These are phyloP conservation scores for Saturnia pavonia DNA, from an alignment of 2,888 invertebrate genomes.

Conservation along the genomic window DNA sequence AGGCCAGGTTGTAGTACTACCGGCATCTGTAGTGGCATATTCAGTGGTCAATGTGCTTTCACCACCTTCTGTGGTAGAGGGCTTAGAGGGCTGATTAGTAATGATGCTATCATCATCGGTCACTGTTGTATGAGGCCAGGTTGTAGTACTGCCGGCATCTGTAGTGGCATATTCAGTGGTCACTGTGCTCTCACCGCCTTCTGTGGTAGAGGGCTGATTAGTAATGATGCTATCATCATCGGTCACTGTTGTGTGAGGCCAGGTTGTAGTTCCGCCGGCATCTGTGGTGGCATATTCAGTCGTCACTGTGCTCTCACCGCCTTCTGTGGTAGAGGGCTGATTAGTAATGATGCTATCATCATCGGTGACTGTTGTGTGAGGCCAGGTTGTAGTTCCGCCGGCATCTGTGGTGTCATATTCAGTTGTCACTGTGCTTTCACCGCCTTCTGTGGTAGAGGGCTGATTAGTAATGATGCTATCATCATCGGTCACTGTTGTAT, in stretches of 20 bases:
- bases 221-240: neutral
- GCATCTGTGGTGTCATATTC: neutral
- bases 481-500: too few relatives aligned
- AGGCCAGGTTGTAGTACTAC: neutral
- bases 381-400: neutral
- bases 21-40: neutral
- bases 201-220: neutral
- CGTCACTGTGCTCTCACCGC: neutral
- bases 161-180: too few relatives aligned
- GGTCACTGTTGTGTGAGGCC: conserved; percentile 1
- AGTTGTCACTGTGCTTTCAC: neutral
- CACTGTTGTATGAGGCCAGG: neutral
- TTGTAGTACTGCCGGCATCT: too few relatives aligned
- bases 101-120: neutral
- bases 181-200: neutral
- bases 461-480: too few relatives aligned
- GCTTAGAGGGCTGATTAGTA: too few relatives aligned
- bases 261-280: neutral
- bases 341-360: neutral
- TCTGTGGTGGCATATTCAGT: conserved; percentile 9
- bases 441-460: too few relatives aligned
- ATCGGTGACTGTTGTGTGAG: neutral
- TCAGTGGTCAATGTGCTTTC: neutral
- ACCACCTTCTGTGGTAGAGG: too few relatives aligned
- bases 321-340: conserved; percentile 1